phyloP scores from a whole-genome alignment of 2,113 vertebrate species.

The Dolichotis patagonum region DNA sequence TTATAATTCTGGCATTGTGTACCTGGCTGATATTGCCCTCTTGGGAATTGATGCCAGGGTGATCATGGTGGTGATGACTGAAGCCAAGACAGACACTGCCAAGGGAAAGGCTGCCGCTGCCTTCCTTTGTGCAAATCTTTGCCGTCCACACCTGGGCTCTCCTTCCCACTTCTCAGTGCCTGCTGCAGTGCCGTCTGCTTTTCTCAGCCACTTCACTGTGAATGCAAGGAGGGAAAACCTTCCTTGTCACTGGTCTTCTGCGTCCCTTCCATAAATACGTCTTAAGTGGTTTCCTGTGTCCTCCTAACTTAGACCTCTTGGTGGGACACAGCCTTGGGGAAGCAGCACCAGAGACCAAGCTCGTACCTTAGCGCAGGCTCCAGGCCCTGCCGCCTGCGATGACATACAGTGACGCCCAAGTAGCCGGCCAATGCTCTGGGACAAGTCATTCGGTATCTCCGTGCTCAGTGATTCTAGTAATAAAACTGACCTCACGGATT shows the following conservation, averaged over 20 bases:
- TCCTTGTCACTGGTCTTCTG: not conserved
- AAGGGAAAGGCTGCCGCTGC: not conserved
- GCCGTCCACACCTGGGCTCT: not conserved
- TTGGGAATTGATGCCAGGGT: not conserved
- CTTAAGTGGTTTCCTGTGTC: not conserved
- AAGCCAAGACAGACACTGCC: not conserved
- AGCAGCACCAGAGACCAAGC: not conserved
- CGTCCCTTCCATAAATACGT: slow-evolving; percentile 21
- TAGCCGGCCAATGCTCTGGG: too few relatives aligned
- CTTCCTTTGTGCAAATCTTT: not conserved
- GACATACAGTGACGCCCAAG: not conserved
- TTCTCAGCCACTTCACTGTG: not conserved
- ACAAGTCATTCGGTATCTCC: not conserved
- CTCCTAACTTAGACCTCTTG: not conserved
- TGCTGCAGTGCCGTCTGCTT: not conserved
- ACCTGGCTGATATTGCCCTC: not conserved
- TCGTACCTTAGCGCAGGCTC: not conserved
- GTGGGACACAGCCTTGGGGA: not conserved
- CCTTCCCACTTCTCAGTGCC: not conserved
- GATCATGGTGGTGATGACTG: not conserved
- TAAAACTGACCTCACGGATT: not conserved
- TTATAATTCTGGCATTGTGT: not conserved
- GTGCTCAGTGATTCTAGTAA: not conserved
- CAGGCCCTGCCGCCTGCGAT: not conserved
- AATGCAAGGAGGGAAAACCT: not conserved